Conservation (phyloP, 2,888 invertebrate genomes). For the Bellardia bayeri region DNA sequence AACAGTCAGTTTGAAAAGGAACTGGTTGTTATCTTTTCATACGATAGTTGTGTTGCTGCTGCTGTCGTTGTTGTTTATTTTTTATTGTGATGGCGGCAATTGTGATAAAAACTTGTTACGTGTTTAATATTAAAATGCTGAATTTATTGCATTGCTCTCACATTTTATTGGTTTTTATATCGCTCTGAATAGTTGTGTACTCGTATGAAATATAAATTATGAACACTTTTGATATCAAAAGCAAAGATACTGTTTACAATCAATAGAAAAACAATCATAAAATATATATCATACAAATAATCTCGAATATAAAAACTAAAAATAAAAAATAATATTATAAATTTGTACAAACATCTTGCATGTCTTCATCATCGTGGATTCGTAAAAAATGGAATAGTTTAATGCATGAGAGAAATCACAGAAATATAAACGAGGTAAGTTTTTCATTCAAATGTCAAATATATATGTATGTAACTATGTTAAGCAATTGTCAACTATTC, state of each 20-base stretch:
- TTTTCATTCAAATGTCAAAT: slow-evolving; percentile 2
- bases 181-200: background rate
- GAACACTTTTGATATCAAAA: slow-evolving; percentile 41
- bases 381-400: slow-evolving; percentile 80
- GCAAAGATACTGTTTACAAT: slow-evolving; percentile 32
- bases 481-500: background rate
- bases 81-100: slow-evolving; percentile 14
- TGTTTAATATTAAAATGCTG: slow-evolving; percentile 40
- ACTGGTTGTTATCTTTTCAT: slow-evolving; percentile 56
- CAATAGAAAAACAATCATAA: slow-evolving; percentile 50
- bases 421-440: slow-evolving; percentile 82
- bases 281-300: slow-evolving; percentile 44
- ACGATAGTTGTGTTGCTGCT: slow-evolving; percentile 12
- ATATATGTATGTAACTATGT: background rate
- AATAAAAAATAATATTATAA: slow-evolving; percentile 41
- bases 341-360: slow-evolving; percentile 76
- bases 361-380: slow-evolving; percentile 79
- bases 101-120: slow-evolving; percentile 36
- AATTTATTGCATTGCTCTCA: slow-evolving; percentile 45
- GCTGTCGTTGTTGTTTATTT: background rate
- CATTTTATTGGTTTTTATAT: slow-evolving; percentile 33
- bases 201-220: slow-evolving; percentile 26
- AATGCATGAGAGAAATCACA: slow-evolving; percentile 80
- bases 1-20: slow-evolving; percentile 57
- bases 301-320: slow-evolving; percentile 12